Evolutionary conservation across 1,140 invertebrate genomes (phyloP).

Genomic region (Leptinotarsa lineolata): DNA sequence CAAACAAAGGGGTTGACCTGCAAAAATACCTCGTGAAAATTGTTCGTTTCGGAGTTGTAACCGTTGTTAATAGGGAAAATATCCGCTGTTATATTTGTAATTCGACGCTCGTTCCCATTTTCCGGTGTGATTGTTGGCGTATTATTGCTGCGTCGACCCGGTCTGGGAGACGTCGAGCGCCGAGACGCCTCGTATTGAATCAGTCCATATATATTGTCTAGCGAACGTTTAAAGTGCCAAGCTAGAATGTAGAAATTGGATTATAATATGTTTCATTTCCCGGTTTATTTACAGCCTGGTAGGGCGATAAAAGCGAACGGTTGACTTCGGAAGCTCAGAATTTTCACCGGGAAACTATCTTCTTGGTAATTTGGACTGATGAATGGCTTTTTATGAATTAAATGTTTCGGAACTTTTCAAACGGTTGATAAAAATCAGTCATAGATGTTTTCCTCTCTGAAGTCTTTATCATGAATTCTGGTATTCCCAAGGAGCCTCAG

Average conservation of each 20-base stretch:
- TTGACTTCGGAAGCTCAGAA: neutral
- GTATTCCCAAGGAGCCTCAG: no score
- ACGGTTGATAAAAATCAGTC: no score
- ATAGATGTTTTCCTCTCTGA: no score
- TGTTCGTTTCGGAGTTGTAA: neutral
- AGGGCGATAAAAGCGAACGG: neutral
- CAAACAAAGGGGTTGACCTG: neutral
- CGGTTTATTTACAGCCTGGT: neutral
- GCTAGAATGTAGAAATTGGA: conserved; percentile 7
- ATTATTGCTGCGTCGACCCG: conserved; percentile 1
- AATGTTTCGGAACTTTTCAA: no score
- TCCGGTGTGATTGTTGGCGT: conserved; percentile 4
- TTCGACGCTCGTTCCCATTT: neutral
- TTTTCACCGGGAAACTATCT: no score
- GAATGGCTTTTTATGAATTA: no score
- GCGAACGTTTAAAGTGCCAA: neutral
- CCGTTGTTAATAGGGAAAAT: conserved; percentile 1
- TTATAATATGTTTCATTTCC: conserved; percentile 3
- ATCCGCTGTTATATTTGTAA: neutral
- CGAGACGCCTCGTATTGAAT: conserved; percentile 5
- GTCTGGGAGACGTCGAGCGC: neutral
- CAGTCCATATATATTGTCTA: conserved; percentile 3
- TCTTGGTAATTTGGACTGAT: no score
- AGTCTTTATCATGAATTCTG: no score
- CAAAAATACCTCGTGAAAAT: conserved; percentile 6